Percentiles rank a stretch among this genome's conserved stretches.
Conservation (phyloP, 2,888 invertebrate genomes). For the Harpalus rufipes region DNA sequence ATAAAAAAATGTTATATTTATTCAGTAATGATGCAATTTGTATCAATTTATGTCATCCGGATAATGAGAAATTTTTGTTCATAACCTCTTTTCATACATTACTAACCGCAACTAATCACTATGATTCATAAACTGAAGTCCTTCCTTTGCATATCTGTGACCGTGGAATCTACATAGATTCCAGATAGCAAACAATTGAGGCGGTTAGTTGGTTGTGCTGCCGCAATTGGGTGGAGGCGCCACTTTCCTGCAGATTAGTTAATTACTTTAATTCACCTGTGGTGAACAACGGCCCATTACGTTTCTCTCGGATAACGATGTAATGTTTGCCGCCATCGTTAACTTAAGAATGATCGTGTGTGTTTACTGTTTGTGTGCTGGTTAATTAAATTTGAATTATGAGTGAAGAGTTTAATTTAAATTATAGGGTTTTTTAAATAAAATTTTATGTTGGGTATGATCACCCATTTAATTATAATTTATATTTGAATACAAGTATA, state of each 20-base stretch:
- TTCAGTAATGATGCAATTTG: no score
- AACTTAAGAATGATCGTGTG: constrained; percentile 29
- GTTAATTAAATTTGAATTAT: constrained; percentile 28
- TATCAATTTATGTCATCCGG: not conserved
- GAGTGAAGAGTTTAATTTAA: not conserved
- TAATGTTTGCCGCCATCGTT: constrained; percentile 27
- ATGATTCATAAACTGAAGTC: constrained; percentile 22
- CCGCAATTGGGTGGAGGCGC: constrained; percentile 37
- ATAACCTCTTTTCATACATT: constrained; percentile 1
- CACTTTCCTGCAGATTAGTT: constrained; percentile 25
- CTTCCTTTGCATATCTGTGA: constrained; percentile 12
- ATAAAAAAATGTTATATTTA: no score
- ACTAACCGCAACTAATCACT: not conserved
- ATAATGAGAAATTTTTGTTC: not conserved
- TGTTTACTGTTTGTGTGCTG: constrained; percentile 28
- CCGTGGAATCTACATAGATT: constrained; percentile 44
- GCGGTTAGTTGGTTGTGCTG: not conserved
- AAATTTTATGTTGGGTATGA: constrained; percentile 1
- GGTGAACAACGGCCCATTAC: constrained; percentile 38
- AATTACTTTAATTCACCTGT: constrained; percentile 58
- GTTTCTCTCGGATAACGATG: not conserved
- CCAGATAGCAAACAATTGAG: constrained; percentile 25
- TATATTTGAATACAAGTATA: not conserved
- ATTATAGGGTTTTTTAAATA: constrained; percentile 13
- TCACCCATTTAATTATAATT: constrained; percentile 3